Percentiles rank a stretch among this genome's conserved stretches.
Evolutionary conservation across 2,797 vertebrate genomes (phyloP).

Genomic region (Mus minutoides): DNA sequence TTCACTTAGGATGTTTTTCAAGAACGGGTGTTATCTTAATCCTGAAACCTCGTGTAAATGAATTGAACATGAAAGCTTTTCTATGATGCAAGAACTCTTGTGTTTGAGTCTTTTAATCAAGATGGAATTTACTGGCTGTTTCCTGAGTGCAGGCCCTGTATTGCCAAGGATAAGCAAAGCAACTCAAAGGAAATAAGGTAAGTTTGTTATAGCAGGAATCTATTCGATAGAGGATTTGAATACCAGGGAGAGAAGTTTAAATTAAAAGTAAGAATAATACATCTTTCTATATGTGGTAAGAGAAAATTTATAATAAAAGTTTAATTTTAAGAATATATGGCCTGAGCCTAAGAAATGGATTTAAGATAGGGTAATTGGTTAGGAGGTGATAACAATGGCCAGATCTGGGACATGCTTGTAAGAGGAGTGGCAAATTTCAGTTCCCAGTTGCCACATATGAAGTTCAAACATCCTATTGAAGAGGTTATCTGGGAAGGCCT

Average conservation of each 20-base stretch:
- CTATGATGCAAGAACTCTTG: background rate
- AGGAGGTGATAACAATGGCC: background rate
- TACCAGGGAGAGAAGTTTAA: conserved; percentile 2
- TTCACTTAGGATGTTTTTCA: background rate
- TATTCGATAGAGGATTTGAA: background rate
- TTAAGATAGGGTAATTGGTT: background rate
- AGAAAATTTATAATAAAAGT: background rate
- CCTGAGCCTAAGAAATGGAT: background rate
- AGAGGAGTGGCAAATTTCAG: background rate
- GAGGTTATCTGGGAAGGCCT: background rate
- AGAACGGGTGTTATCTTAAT: background rate
- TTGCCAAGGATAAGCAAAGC: background rate
- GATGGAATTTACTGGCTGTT: background rate
- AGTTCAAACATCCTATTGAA: background rate
- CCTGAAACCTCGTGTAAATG: background rate
- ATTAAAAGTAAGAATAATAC: background rate
- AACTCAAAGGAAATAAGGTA: background rate
- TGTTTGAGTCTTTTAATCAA: background rate
- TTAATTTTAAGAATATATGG: background rate
- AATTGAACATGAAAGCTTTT: background rate
- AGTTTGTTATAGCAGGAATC: background rate
- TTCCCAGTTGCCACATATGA: background rate
- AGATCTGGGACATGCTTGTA: background rate
- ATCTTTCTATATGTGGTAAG: background rate
- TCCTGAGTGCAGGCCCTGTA: background rate